Evolutionary conservation across 2,888 invertebrate species (phyloP).

Genomic region (Acronicta alni): DNA sequence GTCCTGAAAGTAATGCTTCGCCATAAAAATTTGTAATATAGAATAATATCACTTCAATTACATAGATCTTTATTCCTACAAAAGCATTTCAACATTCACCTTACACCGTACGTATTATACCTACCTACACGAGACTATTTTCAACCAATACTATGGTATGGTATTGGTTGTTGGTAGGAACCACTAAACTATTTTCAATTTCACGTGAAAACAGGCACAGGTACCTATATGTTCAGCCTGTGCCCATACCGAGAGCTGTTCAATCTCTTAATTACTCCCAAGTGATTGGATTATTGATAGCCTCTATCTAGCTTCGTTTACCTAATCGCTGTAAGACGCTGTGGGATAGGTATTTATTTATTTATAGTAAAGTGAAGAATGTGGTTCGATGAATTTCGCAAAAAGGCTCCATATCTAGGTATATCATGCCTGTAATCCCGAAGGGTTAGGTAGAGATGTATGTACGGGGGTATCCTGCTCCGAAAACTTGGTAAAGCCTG

Average conservation of each 20-base stretch:
- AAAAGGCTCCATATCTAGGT: conserved; percentile 1
- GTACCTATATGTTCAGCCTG: conserved; percentile 35
- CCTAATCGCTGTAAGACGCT: conserved; percentile 35
- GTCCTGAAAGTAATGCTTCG: too few relatives aligned
- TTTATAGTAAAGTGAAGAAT: conserved; percentile 16
- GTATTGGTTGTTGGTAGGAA: conserved; percentile 49
- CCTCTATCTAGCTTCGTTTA: conserved; percentile 47
- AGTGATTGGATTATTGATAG: conserved; percentile 66
- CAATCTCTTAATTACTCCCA: conserved; percentile 71
- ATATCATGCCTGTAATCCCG: too few relatives aligned
- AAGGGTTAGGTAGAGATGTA: too few relatives aligned
- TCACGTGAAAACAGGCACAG: conserved; percentile 48
- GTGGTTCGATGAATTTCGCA: background rate
- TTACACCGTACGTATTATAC: too few relatives aligned
- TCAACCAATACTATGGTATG: too few relatives aligned
- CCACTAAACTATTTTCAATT: conserved; percentile 46
- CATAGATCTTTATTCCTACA: too few relatives aligned
- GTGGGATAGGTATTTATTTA: conserved; percentile 20
- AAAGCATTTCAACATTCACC: too few relatives aligned
- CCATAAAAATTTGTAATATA: too few relatives aligned
- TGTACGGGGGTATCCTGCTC: too few relatives aligned
- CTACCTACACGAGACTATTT: too few relatives aligned
- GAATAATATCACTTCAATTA: too few relatives aligned
- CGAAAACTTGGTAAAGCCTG: too few relatives aligned
- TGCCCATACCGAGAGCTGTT: conserved; percentile 53